These are phyloP conservation scores for Oryzias woworae DNA, from an alignment of 2,113 vertebrate genomes.

Conservation along the genomic window DNA sequence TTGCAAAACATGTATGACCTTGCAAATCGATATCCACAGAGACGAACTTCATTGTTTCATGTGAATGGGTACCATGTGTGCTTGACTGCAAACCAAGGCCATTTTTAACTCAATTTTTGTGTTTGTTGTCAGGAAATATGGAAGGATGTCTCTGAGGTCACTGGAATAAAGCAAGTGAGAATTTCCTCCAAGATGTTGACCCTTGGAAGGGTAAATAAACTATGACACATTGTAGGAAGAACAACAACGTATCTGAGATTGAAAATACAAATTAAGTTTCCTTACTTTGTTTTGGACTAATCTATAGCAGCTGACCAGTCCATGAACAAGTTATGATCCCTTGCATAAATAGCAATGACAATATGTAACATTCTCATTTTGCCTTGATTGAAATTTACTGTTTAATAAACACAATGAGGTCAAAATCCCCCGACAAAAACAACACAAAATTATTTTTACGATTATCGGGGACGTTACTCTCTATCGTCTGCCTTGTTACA, in stretches of 20 bases:
- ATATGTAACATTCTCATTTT: too few species aligned
- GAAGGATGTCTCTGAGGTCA: conserved; percentile 41
- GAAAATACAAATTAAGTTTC: neutral
- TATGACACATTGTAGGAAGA: conserved; percentile 12
- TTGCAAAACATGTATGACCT: conserved; percentile 11
- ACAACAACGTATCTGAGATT: conserved; percentile 5
- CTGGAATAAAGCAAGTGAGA: conserved; percentile 10
- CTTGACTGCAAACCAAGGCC: conserved; percentile 18
- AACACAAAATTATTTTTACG: neutral
- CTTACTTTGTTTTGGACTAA: neutral
- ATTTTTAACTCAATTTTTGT: conserved; percentile 24
- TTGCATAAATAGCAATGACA: too few species aligned
- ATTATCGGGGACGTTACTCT: conserved; percentile 4
- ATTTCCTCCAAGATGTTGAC: conserved; percentile 19
- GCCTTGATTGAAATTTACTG: too few species aligned
- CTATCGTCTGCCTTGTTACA: conserved; percentile 17
- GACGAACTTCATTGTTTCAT: neutral
- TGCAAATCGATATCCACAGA: conserved; percentile 2
- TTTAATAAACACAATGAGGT: too few species aligned
- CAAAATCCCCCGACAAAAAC: conserved; percentile 9
- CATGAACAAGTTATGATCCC: too few species aligned
- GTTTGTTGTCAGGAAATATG: conserved; percentile 7
- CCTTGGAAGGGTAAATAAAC: conserved; percentile 14
- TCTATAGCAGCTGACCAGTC: too few species aligned
- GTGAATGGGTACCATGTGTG: conserved; percentile 29